Base-by-base conservation (phyloP, 2,797 vertebrate genomes). In the Enoplosus armatus region DNA sequence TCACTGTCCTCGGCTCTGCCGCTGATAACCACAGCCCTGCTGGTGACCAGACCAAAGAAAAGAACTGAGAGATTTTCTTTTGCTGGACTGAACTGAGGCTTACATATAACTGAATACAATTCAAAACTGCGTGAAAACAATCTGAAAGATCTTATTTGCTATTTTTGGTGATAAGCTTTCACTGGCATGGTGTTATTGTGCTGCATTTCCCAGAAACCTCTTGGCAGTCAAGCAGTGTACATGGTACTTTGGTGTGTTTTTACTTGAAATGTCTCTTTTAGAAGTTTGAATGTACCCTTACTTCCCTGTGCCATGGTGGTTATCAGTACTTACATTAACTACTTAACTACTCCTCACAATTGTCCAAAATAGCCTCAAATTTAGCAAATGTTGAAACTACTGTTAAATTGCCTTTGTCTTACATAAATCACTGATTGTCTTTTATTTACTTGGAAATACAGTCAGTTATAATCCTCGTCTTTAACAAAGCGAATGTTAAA, bases 151-250 rank as follows among this genome's bases (percentile, higher is more conserved):
- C 68, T 60, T 6, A 35, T 72, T 75, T 80, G 65, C 83, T 82
- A 67, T 78, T 85, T 85, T 76, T 66, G 53, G 77, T 59, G 78
- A 80, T 84, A 84, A 77, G 29, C 8, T 6, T 58, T 75, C 26
- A 8, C 48, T 77, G 56, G 56, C 53, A 48, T 35, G 14, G 12
- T 27, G 29, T 56, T 35, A 65, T 48, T 54, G 27, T 1, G 8
- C 56, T 22, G 15, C 69, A 31, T 82, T 90, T 89, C 80, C 75
- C 68, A 87, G 77, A 85, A 85, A 77, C 55, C 58, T 20, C 50
- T 78, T 85, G 80, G 82, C 87, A 85, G 75, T 68, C 66, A 20
- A 26, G 68, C 60, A 37, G 27, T 26, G 18, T 37, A 6, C 69
- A 66, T 29, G 66, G 45, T 60, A 48, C 54, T 64, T 45, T 35